Evolutionary conservation across 2,113 vertebrate species (phyloP).

Genomic region (Dasyprocta punctata): DNA sequence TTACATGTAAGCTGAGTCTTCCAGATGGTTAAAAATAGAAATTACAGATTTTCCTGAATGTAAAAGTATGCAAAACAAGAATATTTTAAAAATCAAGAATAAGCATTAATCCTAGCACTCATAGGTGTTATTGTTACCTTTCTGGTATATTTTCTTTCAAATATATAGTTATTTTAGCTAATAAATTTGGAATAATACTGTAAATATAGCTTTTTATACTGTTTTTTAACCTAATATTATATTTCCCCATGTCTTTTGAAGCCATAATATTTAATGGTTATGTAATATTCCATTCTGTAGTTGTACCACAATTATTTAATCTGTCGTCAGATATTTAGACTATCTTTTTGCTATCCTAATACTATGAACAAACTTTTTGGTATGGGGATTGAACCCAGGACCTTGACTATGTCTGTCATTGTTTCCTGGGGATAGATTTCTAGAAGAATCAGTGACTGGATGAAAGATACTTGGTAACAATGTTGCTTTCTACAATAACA

Average conservation of each 20-base stretch:
- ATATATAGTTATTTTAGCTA: constrained; percentile 56
- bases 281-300: constrained; percentile 35
- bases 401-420: constrained; percentile 1
- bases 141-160: constrained; percentile 53
- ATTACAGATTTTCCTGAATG: constrained; percentile 16
- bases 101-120: constrained; percentile 41
- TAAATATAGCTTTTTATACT: constrained; percentile 48
- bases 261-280: constrained; percentile 45
- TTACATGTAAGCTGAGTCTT: neutral
- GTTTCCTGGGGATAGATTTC: constrained; percentile 45
- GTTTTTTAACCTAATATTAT: constrained; percentile 6
- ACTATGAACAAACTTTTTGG: neutral
- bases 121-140: constrained; percentile 53
- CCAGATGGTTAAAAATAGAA: constrained; percentile 27
- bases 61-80: constrained; percentile 28
- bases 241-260: constrained; percentile 54
- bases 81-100: constrained; percentile 53
- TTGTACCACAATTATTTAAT: constrained; percentile 45
- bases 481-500: constrained; percentile 19
- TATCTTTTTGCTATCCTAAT: constrained; percentile 20
- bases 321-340: constrained; percentile 48
- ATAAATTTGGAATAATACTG: constrained; percentile 49
- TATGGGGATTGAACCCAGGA: neutral
- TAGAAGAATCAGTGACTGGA: neutral
- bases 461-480: neutral